Evolutionary conservation across 2,113 vertebrate species (phyloP).

Genomic region (Pongo pygmaeus): DNA sequence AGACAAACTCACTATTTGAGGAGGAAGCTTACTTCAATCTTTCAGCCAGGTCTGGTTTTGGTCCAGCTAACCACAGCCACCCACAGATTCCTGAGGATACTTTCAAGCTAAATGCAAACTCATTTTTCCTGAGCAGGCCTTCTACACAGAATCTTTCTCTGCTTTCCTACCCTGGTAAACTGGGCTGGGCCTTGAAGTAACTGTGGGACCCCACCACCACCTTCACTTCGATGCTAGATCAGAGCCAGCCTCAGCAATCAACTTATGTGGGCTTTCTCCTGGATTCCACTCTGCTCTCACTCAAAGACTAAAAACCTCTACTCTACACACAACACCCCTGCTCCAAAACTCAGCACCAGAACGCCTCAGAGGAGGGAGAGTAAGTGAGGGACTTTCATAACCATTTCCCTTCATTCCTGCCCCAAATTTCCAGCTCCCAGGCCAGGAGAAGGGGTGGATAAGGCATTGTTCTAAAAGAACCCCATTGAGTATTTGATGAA

Average conservation of each 20-base stretch:
- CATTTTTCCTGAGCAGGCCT: background rate
- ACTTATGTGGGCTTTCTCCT: background rate
- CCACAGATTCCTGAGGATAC: background rate
- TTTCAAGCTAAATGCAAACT: background rate
- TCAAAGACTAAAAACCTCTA: background rate
- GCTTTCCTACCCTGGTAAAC: background rate
- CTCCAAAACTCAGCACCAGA: background rate
- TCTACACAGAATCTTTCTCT: background rate
- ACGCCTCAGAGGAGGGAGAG: background rate
- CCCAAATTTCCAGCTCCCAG: slow-evolving; percentile 16
- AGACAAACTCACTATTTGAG: background rate
- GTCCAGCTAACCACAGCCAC: background rate
- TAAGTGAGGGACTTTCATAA: background rate
- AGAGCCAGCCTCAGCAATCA: background rate
- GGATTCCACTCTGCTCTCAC: background rate
- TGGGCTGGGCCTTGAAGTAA: background rate
- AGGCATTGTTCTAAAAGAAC: slow-evolving; percentile 42
- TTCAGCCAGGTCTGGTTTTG: background rate
- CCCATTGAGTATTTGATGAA: slow-evolving; percentile 44
- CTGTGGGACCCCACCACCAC: background rate
- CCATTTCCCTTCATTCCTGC: background rate
- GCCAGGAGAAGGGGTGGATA: background rate
- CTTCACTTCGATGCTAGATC: background rate
- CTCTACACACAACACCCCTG: background rate
- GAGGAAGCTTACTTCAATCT: background rate